A percentile compares a stretch with the other conserved stretches of the same genome.
Conservation (phyloP, 2,888 invertebrate genomes). For the Heliconius ismenius region DNA sequence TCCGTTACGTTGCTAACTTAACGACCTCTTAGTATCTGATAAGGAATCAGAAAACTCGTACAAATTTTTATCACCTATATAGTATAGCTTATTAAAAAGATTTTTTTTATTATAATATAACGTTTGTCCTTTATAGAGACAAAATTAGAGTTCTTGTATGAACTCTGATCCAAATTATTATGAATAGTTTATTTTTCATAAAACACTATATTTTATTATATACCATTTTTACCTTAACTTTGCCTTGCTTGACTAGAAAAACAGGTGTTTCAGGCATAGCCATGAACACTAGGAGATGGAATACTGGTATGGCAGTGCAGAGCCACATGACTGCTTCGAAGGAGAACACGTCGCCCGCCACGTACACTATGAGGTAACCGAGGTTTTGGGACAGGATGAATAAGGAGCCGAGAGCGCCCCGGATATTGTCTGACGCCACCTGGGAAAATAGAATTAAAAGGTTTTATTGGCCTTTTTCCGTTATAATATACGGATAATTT, state of each 20-base stretch:
- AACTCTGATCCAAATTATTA: no score
- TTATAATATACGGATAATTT: not conserved
- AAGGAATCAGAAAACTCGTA: not conserved
- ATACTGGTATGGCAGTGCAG: conserved; percentile 67
- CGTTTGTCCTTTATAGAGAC: not conserved
- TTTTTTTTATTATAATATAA: not conserved
- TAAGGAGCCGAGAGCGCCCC: conserved; percentile 74
- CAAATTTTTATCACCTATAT: not conserved
- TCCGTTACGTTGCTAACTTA: not conserved
- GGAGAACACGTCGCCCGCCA: conserved; percentile 69
- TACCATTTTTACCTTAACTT: conserved; percentile 61
- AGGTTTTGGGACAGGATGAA: conserved; percentile 76
- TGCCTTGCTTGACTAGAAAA: conserved; percentile 73
- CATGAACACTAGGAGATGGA: conserved; percentile 66
- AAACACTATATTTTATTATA: no score
- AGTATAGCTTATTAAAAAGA: not conserved
- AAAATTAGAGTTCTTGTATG: no score
- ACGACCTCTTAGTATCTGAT: not conserved
- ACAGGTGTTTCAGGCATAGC: conserved; percentile 78
- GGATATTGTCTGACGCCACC: conserved; percentile 74
- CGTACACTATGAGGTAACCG: conserved; percentile 74
- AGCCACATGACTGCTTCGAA: conserved; percentile 71
- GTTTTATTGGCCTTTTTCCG: not conserved
- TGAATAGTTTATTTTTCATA: no score
- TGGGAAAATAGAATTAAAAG: conserved; percentile 40